Evolutionary conservation across 2,797 vertebrate genomes (phyloP).

Genomic region (Somateria mollissima): DNA sequence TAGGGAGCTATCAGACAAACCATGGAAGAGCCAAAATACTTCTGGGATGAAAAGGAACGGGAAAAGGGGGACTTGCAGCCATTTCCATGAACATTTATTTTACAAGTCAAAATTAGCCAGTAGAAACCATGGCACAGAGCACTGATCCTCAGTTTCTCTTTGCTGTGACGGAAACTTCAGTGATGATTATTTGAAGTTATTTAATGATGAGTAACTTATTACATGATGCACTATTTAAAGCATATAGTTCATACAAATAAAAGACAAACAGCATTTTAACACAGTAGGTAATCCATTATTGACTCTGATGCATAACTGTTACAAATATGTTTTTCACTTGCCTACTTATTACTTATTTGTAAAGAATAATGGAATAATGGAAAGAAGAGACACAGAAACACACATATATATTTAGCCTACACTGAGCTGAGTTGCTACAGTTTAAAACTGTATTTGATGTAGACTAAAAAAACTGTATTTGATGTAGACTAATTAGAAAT

Average conservation of each 20-base stretch:
- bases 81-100: background rate
- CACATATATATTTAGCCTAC: background rate
- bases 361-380: background rate
- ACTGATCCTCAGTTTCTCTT: background rate
- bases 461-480: conserved; percentile 58
- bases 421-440: background rate
- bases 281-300: background rate
- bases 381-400: background rate
- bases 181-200: background rate
- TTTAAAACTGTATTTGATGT: conserved; percentile 53
- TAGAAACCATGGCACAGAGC: background rate
- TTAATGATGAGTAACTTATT: background rate
- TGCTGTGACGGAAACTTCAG: background rate
- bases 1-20: background rate
- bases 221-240: background rate
- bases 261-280: background rate
- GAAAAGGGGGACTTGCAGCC: background rate
- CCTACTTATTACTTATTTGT: background rate
- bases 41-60: background rate
- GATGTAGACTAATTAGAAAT: conserved; percentile 69
- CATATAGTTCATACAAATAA: background rate
- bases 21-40: background rate
- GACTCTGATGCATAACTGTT: background rate
- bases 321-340: background rate
- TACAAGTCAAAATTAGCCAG: background rate